Base-by-base conservation (phyloP, 2,113 vertebrate species). In the Hippopotamus amphibius region DNA sequence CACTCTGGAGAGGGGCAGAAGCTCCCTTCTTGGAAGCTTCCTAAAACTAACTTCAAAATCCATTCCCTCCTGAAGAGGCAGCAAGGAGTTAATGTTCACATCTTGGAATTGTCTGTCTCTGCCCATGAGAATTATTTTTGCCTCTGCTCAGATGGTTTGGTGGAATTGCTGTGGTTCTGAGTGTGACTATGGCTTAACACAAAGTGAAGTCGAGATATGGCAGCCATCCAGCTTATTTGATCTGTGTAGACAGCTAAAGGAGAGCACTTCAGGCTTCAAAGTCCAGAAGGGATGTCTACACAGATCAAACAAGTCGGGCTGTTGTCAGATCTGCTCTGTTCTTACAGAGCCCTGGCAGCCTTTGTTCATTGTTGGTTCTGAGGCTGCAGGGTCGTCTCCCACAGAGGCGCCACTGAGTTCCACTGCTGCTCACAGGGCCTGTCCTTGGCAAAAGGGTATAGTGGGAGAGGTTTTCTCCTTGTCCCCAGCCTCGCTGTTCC, bases 341-440 rank as follows among this genome's bases (percentile, higher is more conserved):
- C 92, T 93, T 68, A 79, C 92, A 90, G 83, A 96, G 94, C 91
- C 33, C 57, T 1, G 5, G 28, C 90, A 66, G 97, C 74, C 97
- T 97, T 98, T 98, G 97, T 97, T 97, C 97, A 92, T 88, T 96
- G 97, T 97, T 72, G 96, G 74, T 68, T 72, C 79, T 66, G 91
- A 93, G 93, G 91, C 96, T 94, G 65, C 83, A n/a, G 74, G 88
- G 50, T 76, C 93, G 89, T 93, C 86, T 95, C 92, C 96, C 97
- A 95, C 93, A 53, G 19, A 71, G 93, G 88, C 6, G 2, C 93
- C 22, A 0, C 61, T 0, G 16, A 88, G 93, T 80, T 95, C 93
- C 77, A 41, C 41, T 1, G 46, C 88, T 79, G 84, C 76, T 96
- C 30, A 13, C 5, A 2, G 92, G 86, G 90, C 69, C 57, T 87